Evolutionary conservation across 2,797 vertebrate species (phyloP).

Genomic region (Lepus townsendii): DNA sequence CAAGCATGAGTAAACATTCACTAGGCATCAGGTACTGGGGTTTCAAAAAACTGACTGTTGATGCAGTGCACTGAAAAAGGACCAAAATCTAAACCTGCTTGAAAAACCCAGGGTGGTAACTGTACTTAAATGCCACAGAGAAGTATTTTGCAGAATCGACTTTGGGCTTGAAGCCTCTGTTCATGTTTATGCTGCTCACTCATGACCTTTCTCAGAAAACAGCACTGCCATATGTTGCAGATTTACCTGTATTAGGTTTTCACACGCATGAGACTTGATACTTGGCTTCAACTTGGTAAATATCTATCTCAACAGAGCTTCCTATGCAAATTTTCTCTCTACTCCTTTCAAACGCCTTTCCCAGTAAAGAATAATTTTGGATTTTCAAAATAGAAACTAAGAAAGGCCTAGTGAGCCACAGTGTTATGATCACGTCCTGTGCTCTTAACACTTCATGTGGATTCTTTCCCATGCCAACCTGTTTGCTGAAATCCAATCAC

Average conservation of each 20-base stretch:
- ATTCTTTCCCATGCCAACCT: neutral
- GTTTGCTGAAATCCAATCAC: neutral
- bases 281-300: neutral
- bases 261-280: neutral
- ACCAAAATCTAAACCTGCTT: neutral
- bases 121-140: neutral
- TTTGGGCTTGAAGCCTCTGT: neutral
- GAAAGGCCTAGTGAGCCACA: neutral
- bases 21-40: neutral
- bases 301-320: neutral
- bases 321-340: neutral
- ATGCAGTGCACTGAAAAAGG: neutral
- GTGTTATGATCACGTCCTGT: too few species aligned
- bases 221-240: neutral
- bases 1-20: neutral
- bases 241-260: neutral
- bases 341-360: neutral
- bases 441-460: neutral
- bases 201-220: neutral
- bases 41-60: neutral
- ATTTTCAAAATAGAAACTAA: conserved; percentile 50
- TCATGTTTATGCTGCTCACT: neutral
- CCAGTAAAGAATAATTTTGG: neutral
- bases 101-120: neutral
- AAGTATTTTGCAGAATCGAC: neutral